Evolutionary conservation across 2,888 invertebrate genomes (phyloP), one percentile per base, ranked within the genome.

Genomic region (Strigamia crassipes): DNA sequence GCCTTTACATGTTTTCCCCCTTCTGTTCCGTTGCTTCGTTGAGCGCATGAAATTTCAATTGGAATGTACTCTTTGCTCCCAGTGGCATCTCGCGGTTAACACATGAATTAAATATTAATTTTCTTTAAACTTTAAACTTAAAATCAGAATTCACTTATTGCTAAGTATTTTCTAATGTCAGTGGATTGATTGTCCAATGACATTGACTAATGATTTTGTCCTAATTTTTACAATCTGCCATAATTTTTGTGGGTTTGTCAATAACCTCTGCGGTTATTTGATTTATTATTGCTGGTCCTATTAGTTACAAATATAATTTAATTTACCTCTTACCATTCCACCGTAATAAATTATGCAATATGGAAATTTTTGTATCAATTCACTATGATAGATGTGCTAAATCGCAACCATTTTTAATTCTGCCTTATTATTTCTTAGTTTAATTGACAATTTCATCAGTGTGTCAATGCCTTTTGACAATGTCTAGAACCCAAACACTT

Each of bases 1-100:
- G 73, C 73, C 73, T 73, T 73, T 73, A 73, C 73, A 23, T 73
- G 73, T 73, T 73, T 73, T 31, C 23, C 73, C 73, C 73, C 73
- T 73, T 73, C 73, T 31, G 31, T 73, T 73, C 73, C 73, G 73
- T 12, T 13, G 73, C 73, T 73, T 73, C 73, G 73, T n/a, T 73
- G 73, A 73, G 31, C 31, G 31, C 73, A 73, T 73, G 73, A 73
- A 73, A 27, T 31, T 73, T 8, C 8, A 0, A 1, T 15, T 5
- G 73, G 31, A 73, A 73, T 73, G 73, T 31, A 73, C 73, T 73
- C 73, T 73, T 73, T 73, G 73, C 73, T 73, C 73, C 73, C 73
- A 73, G 73, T 15, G 73, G 73, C 73, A 73, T 73, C 73, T 73
- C 31, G 73, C n/a, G 73, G 73, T 73, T 73, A 73, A 73, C 31